phyloP scores from a whole-genome alignment of 2,888 invertebrate genomes.

The Pegoplata infirma region DNA sequence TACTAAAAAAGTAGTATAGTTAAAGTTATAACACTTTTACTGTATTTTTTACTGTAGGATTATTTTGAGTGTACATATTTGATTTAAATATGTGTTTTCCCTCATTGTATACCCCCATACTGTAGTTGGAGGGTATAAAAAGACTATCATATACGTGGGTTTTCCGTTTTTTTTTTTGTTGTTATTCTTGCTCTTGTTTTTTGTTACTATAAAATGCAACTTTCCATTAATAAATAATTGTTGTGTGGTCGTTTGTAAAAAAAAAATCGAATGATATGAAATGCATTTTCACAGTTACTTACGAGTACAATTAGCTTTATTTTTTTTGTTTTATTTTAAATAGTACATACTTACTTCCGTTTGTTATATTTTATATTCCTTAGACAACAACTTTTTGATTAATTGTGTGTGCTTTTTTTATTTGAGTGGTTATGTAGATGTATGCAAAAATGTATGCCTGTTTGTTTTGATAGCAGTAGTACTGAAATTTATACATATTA shows the following conservation, averaged over 20 bases:
- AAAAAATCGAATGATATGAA: conserved; percentile 1
- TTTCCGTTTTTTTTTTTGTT: neutral
- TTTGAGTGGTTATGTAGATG: conserved; percentile 7
- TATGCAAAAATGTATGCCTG: conserved; percentile 26
- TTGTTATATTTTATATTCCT: conserved; percentile 60
- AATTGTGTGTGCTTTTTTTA: conserved; percentile 60
- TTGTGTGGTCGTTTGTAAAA: neutral
- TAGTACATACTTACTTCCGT: conserved; percentile 53
- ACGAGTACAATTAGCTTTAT: conserved; percentile 46
- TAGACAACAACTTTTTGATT: conserved; percentile 62
- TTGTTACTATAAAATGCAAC: conserved; percentile 15
- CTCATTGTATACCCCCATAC: no score
- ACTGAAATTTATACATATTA: no score
- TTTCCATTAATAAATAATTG: neutral
- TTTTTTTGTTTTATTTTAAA: no score
- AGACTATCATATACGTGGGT: neutral
- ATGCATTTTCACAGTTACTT: conserved; percentile 46
- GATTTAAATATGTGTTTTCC: no score
- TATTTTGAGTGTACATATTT: no score
- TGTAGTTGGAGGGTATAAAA: no score
- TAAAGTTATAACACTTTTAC: no score
- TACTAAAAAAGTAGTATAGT: no score
- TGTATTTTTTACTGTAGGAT: no score
- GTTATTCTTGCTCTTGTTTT: neutral
- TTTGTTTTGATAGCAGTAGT: conserved; percentile 20